Evolutionary conservation across 2,888 invertebrate genomes (phyloP), one percentile per base, ranked within the genome.

Genomic region (Incurvaria masculella): DNA sequence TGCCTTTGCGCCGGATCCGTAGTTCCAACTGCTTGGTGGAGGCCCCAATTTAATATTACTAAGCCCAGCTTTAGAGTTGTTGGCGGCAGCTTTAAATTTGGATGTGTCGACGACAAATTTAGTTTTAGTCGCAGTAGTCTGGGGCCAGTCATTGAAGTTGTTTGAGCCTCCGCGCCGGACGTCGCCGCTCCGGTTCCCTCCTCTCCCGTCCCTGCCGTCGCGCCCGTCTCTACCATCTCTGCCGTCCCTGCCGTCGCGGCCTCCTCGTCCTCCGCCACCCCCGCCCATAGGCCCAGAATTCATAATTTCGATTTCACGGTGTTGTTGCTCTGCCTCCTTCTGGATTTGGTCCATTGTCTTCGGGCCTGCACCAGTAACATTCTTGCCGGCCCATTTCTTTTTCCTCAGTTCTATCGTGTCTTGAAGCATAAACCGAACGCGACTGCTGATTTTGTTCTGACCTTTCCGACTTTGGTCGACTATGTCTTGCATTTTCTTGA

Each of bases 301-400:
- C 71, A 75, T 72, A 57, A 74, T 75, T 65, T 87, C 85, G 52
- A 84, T 84, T 52, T 90, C 89, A 52, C 88, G 71, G 59, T 91
- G 87, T 57, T 95, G 94, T 48, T 84, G 86, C 58, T 92, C 90
- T 10, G 91, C 89, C 66, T 96, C 95, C 59, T 89, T 87, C 61
- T 93, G 91, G 51, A 97, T 94, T 73, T 97, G 91, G 59, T 94
- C 94, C 79, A 97, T 94, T 55, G 92, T 96, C 66, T 94, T 97
- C 2, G 97, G 97, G 61, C 89, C 90, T 39, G 87, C 86, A 57
- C 95, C 94, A 11, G 74, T 71, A 52, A 89, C 90, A 53, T 93
- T 83, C 50, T 94, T 83, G 2, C 91, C 88, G 47, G 91, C 81
- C 97, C 97, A 97, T 57, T 85, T 86, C 60, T 85, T 86, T 60